Evolutionary conservation across 2,888 invertebrate genomes (phyloP), one percentile per base, ranked within the genome.

Genomic region (Ochropleura leucogaster): DNA sequence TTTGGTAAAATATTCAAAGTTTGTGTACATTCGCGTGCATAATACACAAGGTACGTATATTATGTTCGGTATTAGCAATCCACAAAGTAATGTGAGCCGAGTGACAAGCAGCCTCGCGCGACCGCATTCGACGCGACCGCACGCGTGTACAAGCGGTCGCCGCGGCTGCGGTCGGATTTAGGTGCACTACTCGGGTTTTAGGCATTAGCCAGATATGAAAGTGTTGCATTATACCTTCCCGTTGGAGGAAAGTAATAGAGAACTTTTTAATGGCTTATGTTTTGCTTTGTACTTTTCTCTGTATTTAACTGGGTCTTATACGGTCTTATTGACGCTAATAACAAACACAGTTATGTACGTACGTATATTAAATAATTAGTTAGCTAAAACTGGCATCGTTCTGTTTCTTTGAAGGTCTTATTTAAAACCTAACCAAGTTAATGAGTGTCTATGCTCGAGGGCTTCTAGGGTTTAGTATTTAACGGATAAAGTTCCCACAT

Each of bases 141-240:
- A n/a, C 30, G 47, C 47, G n/a, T 40, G 65, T 71, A 30, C 77
- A 14, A n/a, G 62, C 69, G 62, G 51, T 7, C 42, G 46, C n/a
- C 46, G 62, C 46, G 69, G 47, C 75, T 71, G 72, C 69, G 80
- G 81, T 70, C 60, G 64, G 69, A 49, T 84, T 80, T 66, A 62
- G 40, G 8, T 10, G 69, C 70, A 70, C 69, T 62, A 14, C 7
- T 75, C 44, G 47, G 74, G 64, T 49, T 68, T 80, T 42, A 80
- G 20, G 30, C 20, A 64, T 30, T 20, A 18, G 20, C 44, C 14
- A 49, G 42, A 18, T 47, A 18, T n/a, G 2, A 18, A 53, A 20
- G 14, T 47, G 12, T 42, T 53, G 18, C 42, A 40, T n/a, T 63
- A 0, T 9, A 60, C 6, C 12, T 30, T 71, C 20, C 16, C 44